Evolutionary conservation across 2,113 vertebrate species (phyloP).

Genomic region (Cyphomyrus plagiostoma): DNA sequence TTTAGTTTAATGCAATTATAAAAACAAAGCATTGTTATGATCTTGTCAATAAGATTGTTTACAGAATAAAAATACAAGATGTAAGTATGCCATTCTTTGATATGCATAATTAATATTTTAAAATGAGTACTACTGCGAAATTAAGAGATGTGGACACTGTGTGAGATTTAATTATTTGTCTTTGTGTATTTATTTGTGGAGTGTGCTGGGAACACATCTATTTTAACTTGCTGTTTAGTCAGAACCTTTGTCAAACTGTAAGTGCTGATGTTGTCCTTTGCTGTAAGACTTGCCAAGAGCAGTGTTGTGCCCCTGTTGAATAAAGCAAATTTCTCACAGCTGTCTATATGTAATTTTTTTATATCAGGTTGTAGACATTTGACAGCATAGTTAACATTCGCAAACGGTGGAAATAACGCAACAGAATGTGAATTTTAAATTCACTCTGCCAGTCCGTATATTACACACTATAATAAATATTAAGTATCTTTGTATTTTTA

Average conservation of each 20-base stretch:
- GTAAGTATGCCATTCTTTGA: not conserved
- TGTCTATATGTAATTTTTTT: not conserved
- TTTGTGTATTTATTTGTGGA: conserved; percentile 16
- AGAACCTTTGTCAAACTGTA: not conserved
- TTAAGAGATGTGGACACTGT: conserved; percentile 7
- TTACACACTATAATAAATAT: not conserved
- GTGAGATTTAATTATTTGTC: conserved; percentile 9
- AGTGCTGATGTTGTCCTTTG: not conserved
- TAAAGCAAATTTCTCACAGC: conserved; percentile 10
- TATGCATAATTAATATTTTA: not conserved
- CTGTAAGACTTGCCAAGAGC: not conserved
- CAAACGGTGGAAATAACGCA: not conserved
- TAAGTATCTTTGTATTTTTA: not conserved
- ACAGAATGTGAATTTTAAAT: not conserved
- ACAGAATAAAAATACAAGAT: not conserved
- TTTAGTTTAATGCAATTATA: not conserved
- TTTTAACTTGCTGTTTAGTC: conserved; percentile 4
- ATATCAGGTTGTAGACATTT: not conserved
- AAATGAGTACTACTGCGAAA: not conserved
- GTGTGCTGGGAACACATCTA: not conserved
- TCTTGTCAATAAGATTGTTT: not conserved
- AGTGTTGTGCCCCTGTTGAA: conserved; percentile 3
- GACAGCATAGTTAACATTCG: not conserved
- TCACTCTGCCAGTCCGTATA: not conserved
- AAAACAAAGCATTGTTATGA: not conserved